These are phyloP conservation scores for Cydia pomonella DNA, from an alignment of 1,140 invertebrate genomes.

Conservation along the genomic window DNA sequence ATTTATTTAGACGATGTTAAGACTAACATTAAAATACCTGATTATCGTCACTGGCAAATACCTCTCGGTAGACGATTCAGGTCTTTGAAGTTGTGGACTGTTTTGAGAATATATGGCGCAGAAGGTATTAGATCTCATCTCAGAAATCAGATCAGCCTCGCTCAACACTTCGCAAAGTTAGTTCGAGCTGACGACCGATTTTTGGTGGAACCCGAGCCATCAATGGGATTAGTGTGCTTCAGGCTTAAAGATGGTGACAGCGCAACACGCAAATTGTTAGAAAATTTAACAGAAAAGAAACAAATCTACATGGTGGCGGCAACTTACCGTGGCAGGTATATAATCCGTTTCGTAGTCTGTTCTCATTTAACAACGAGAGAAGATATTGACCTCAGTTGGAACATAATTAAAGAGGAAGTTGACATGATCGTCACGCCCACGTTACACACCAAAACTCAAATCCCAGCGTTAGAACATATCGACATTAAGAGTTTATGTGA, in stretches of 20 bases:
- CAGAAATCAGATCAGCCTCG: conserved; percentile 87
- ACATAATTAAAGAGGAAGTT: conserved; percentile 85
- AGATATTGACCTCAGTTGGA: conserved; percentile 92
- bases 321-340: conserved; percentile 83
- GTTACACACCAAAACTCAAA: conserved; percentile 60
- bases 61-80: conserved; percentile 94
- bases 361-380: conserved; percentile 84
- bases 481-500: conserved; percentile 60
- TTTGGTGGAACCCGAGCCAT: conserved; percentile 86
- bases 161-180: conserved; percentile 88
- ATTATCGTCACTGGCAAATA: conserved; percentile 98
- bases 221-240: conserved; percentile 94
- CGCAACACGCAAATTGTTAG: conserved; percentile 87
- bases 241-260: conserved; percentile 91
- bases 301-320: conserved; percentile 93
- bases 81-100: conserved; percentile 97
- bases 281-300: conserved; percentile 88
- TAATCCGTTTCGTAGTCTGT: conserved; percentile 93
- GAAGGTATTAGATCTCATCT: conserved; percentile 90
- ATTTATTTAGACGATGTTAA: conserved; percentile 90
- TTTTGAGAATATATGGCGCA: conserved; percentile 91
- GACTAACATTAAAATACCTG: conserved; percentile 87
- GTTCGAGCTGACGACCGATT: conserved; percentile 88
- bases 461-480: conserved; percentile 59
- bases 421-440: conserved; percentile 52